Evolutionary conservation across 2,888 invertebrate genomes (phyloP).

Genomic region (Eulithis testata): DNA sequence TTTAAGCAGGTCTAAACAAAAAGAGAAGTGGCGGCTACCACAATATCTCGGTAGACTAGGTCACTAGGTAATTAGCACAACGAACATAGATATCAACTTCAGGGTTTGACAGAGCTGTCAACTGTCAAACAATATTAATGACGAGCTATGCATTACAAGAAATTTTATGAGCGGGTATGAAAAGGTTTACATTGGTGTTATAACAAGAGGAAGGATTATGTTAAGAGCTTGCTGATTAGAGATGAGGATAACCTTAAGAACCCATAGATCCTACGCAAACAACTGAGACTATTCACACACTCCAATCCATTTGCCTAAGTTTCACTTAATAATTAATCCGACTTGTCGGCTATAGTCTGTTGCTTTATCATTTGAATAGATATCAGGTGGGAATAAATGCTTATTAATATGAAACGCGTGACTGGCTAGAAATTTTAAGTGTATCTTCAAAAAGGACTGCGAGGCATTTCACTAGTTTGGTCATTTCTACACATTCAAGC

Average conservation of each 20-base stretch:
- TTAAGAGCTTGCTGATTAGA: constrained; percentile 77
- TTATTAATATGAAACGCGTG: not conserved
- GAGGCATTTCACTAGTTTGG: too few species aligned
- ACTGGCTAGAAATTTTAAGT: too few species aligned
- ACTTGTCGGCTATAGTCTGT: constrained; percentile 22
- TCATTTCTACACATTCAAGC: too few species aligned
- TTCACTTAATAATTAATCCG: constrained; percentile 25
- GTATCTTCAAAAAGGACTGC: too few species aligned
- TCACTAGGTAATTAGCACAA: too few species aligned
- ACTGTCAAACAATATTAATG: constrained; percentile 18
- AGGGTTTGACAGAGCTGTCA: not conserved
- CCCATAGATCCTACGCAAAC: constrained; percentile 75
- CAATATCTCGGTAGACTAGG: too few species aligned
- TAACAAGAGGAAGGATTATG: constrained; percentile 68
- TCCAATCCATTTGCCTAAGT: constrained; percentile 33
- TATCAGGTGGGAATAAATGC: too few species aligned
- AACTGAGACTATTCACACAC: constrained; percentile 56
- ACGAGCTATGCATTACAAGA: constrained; percentile 10
- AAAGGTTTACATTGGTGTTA: constrained; percentile 44
- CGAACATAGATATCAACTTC: too few species aligned
- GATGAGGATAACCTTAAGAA: constrained; percentile 75
- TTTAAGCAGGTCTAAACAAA: too few species aligned
- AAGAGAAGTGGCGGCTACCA: too few species aligned
- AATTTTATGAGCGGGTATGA: constrained; percentile 9
- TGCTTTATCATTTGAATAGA: constrained; percentile 1